Conservation (phyloP, 2,888 invertebrate genomes). For the Ommatoiulus sabulosus region DNA sequence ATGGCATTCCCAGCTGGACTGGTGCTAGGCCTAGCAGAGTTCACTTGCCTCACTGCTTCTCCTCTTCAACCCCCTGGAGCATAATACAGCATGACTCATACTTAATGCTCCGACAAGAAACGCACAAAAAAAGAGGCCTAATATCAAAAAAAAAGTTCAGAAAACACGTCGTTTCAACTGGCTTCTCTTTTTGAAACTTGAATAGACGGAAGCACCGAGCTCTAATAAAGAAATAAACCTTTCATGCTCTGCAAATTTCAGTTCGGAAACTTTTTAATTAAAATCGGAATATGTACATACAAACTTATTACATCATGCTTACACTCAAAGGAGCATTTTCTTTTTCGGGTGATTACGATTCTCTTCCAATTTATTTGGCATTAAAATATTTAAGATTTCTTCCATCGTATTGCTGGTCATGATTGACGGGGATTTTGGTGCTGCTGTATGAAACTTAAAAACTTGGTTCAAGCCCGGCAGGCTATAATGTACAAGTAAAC, state of each 20-base stretch:
- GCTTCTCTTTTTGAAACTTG: background rate
- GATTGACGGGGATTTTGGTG: no score
- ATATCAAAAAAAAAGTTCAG: background rate
- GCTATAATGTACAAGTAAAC: no score
- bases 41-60: constrained; percentile 10
- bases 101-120: constrained; percentile 23
- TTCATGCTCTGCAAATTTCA: background rate
- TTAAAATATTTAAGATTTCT: background rate
- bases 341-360: no score
- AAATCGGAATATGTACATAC: background rate
- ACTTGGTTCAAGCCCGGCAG: no score
- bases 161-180: background rate
- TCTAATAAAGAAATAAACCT: background rate
- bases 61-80: constrained; percentile 35
- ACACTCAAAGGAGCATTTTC: background rate
- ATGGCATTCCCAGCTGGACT: constrained; percentile 39
- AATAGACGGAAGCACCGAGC: background rate
- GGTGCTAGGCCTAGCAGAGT: background rate
- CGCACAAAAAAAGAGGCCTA: background rate
- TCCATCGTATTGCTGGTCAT: no score
- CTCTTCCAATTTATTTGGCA: background rate
- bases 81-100: constrained; percentile 9
- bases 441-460: no score
- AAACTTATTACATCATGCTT: background rate
- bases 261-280: background rate